Evolutionary conservation across 2,797 vertebrate genomes (phyloP), one percentile per base, ranked within the genome.

Genomic region (Eulemur albifrons): DNA sequence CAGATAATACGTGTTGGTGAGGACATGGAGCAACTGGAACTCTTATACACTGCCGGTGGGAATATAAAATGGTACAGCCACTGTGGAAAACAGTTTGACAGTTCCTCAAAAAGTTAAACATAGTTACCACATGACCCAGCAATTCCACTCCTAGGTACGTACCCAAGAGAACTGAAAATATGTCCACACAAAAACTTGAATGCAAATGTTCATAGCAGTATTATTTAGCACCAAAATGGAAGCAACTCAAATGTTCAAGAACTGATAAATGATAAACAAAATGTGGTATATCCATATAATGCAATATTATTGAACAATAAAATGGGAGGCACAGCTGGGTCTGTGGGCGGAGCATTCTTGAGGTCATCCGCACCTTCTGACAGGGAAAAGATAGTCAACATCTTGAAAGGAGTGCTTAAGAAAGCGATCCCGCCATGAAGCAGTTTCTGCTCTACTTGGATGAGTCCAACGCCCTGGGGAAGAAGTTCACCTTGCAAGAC

Each of bases 401-500:
- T 99, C 43, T 99, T 99, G 97, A 99, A 99, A 59, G 10, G 57
- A 59, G 57, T 59, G 57, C 57, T 59, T 59, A 59, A 27, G 57
- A 59, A 25, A 99, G 99, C 92, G 99, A 99, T 94, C 99, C 99
- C 79, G 99, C 99, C 94, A 99, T 99, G 99, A 99, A 99, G 97
- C 99, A 99, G 97, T 99, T 99, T 96, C 99, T 99, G 77, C 98
- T 99, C 48, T 99, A 99, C 98, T 98, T 99, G 98, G 99, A 99
- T 97, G 99, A 99, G 94, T 99, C 99, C 2, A 99, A 99, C 80
- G 99, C 99, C 21, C 97, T 99, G 93, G 99, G 99, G 95, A 99
- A 99, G 98, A 99, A 99, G 98, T 99, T 99, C 97, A 99, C 99
- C 97, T 99, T 99, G 93, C 99, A 99, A 96, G 99, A 99, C 98